Evolutionary conservation across 2,113 vertebrate genomes (phyloP).

Genomic region (Corvus moneduloides): DNA sequence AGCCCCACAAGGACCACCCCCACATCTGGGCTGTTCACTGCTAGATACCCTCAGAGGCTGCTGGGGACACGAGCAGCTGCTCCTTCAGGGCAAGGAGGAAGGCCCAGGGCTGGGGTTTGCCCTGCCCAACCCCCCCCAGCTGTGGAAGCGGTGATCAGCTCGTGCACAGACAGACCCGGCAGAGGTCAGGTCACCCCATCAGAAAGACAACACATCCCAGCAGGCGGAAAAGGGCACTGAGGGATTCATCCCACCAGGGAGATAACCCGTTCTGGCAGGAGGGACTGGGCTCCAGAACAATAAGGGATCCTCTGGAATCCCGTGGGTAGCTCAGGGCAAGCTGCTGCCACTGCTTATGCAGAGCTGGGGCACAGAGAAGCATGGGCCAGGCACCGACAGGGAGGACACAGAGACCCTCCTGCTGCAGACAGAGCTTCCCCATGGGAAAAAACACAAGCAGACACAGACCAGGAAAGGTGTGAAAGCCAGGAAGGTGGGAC

Average conservation of each 20-base stretch:
- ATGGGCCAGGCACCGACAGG: rapidly evolving
- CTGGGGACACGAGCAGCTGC: rapidly evolving
- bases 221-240: neutral
- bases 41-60: neutral
- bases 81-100: neutral
- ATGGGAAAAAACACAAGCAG: neutral
- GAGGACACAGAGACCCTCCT: neutral
- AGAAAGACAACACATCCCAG: neutral
- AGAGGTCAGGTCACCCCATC: neutral
- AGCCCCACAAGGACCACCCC: neutral
- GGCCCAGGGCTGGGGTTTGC: too few relatives aligned
- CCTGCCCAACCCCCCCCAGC: neutral
- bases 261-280: neutral
- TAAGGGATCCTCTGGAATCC: neutral
- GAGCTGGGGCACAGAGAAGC: neutral
- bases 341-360: neutral
- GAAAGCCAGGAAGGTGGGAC: neutral
- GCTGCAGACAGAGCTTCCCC: neutral
- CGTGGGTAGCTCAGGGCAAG: rapidly evolving
- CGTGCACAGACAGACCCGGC: neutral
- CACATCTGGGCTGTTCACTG: neutral
- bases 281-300: neutral
- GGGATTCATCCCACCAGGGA: neutral
- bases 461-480: neutral
- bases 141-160: neutral